Evolutionary conservation across 2,888 invertebrate species (phyloP).

Genomic region (Cancer borealis): DNA sequence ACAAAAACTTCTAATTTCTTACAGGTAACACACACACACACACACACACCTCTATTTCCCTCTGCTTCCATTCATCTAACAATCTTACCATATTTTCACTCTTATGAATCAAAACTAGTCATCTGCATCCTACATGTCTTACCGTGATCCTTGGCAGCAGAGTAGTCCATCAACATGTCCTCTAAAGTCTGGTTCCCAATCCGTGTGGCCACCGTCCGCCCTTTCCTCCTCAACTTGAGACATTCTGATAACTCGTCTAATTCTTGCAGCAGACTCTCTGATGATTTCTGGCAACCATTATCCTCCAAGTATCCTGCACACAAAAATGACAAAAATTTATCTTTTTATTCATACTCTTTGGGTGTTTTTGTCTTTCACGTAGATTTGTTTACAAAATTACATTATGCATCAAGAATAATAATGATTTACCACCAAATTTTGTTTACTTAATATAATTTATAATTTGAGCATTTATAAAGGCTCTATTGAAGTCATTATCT

Average conservation of each 20-base stretch:
- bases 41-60: too few species aligned
- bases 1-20: too few species aligned
- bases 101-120: not conserved
- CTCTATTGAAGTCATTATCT: too few species aligned
- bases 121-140: not conserved
- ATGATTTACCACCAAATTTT: too few species aligned
- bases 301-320: slow-evolving; percentile 60
- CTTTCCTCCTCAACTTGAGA: slow-evolving; percentile 37
- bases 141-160: slow-evolving; percentile 54
- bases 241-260: slow-evolving; percentile 53
- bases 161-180: slow-evolving; percentile 59
- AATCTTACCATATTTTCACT: not conserved
- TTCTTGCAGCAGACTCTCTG: slow-evolving; percentile 46
- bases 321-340: not conserved
- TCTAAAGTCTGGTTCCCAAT: slow-evolving; percentile 54
- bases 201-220: slow-evolving; percentile 39
- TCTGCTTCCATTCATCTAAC: too few species aligned
- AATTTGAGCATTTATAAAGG: too few species aligned
- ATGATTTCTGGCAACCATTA: slow-evolving; percentile 49
- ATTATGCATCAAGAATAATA: too few species aligned
- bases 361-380: too few species aligned
- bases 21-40: too few species aligned
- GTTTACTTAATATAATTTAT: too few species aligned
- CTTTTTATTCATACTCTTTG: too few species aligned
- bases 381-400: too few species aligned